Evolutionary conservation across 2,797 vertebrate species (phyloP).

Genomic region (Champsocephalus gunnari): DNA sequence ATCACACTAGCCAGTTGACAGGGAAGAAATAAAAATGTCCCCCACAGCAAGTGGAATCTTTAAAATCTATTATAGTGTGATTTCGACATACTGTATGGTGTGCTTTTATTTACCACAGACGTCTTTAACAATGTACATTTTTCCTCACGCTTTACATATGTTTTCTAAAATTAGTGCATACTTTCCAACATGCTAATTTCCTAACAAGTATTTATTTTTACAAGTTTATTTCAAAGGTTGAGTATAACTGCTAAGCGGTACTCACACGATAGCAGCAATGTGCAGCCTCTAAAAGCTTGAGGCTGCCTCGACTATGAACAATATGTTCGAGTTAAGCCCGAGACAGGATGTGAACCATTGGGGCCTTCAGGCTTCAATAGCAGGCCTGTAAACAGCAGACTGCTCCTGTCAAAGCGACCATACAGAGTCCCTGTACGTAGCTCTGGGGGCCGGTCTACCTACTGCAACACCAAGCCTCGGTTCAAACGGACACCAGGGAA

Average conservation of each 20-base stretch:
- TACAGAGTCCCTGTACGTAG: constrained; percentile 59
- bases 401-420: constrained; percentile 81
- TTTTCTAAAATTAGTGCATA: constrained; percentile 34
- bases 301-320: constrained; percentile 72
- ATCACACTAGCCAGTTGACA: constrained; percentile 73
- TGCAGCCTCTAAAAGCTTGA: constrained; percentile 60
- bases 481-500: constrained; percentile 81
- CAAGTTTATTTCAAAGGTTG: constrained; percentile 34
- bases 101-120: constrained; percentile 23
- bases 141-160: neutral
- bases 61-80: constrained; percentile 62
- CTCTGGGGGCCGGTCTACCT: constrained; percentile 82
- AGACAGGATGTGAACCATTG: constrained; percentile 77
- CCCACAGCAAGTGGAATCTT: constrained; percentile 57
- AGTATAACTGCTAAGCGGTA: constrained; percentile 10
- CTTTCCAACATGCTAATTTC: constrained; percentile 21
- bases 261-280: constrained; percentile 23
- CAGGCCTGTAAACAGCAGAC: constrained; percentile 80
- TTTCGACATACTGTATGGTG: constrained; percentile 46
- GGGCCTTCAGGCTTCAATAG: constrained; percentile 77
- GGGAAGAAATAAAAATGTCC: constrained; percentile 65
- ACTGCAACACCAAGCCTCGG: constrained; percentile 75
- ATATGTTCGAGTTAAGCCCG: constrained; percentile 81
- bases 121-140: too few relatives aligned
- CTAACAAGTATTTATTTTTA: neutral